phyloP scores from a whole-genome alignment of 2,113 vertebrate genomes.

The Oryzias curvinotus region DNA sequence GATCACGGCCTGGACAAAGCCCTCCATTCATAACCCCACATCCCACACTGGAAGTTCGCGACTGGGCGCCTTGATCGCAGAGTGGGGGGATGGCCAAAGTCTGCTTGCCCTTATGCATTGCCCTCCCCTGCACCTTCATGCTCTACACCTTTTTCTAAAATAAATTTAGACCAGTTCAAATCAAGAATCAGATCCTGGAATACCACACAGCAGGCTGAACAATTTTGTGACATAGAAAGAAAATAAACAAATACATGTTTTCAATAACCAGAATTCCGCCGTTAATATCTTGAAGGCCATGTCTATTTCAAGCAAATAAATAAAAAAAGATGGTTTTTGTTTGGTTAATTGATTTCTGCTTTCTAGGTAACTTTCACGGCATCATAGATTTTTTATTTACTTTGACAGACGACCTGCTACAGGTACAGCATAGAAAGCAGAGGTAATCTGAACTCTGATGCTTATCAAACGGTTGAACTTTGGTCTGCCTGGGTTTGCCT shows the following conservation, averaged over 20 bases:
- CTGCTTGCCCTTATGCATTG: constrained; percentile 38
- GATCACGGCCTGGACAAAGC: constrained; percentile 76
- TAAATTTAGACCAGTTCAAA: not conserved
- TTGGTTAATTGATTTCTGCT: constrained; percentile 16
- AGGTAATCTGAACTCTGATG: too few species aligned
- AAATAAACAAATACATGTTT: not conserved
- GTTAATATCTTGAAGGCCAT: not conserved
- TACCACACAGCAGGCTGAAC: too few species aligned
- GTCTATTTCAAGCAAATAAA: not conserved
- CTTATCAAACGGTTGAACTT: too few species aligned
- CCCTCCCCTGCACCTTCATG: constrained; percentile 21
- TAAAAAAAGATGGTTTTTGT: not conserved
- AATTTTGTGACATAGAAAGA: too few species aligned
- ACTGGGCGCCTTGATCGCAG: constrained; percentile 63
- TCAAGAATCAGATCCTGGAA: not conserved
- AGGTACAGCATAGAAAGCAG: too few species aligned
- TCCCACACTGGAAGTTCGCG: constrained; percentile 66
- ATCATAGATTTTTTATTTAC: constrained; percentile 16
- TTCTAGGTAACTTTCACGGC: constrained; percentile 38
- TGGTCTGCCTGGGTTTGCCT: too few species aligned
- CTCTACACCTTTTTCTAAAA: not conserved
- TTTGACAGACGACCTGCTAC: too few species aligned
- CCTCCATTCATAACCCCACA: constrained; percentile 70
- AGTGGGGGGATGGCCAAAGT: constrained; percentile 36
- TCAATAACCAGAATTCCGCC: not conserved